Conservation (phyloP, 1,140 invertebrate species). For the Coptotermes formosanus region DNA sequence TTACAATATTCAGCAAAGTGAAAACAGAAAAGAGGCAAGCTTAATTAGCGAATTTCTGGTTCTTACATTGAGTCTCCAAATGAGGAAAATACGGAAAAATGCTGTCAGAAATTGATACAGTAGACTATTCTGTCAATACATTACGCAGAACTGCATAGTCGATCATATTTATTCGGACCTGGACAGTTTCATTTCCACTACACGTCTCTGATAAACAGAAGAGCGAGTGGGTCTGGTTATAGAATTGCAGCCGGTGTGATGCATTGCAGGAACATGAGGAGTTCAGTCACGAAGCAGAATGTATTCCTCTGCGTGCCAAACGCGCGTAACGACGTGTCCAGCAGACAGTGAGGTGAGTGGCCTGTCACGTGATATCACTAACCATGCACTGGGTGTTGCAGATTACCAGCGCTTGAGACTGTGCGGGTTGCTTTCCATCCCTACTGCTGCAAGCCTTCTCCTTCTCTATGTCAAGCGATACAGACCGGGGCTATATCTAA, state of each 20-base stretch:
- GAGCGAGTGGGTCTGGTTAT: not conserved
- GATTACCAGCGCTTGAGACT: not conserved
- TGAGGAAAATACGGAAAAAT: no score
- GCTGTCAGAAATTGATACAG: no score
- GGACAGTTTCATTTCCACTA: not conserved
- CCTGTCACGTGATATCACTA: conserved; percentile 4
- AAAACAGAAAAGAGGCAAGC: no score
- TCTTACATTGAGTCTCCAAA: no score
- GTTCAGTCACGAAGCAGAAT: conserved; percentile 45
- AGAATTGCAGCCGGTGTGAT: conserved; percentile 27
- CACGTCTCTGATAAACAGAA: not conserved
- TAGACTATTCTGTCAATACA: no score
- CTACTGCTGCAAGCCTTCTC: not conserved
- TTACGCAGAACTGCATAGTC: not conserved
- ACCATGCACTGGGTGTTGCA: conserved; percentile 6
- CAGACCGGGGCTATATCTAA: not conserved
- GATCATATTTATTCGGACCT: not conserved
- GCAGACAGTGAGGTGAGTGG: conserved; percentile 27
- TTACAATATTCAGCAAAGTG: no score
- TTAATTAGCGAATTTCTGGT: no score
- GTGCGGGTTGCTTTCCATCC: conserved; percentile 12
- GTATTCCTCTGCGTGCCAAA: conserved; percentile 49
- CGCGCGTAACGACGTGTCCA: conserved; percentile 24
- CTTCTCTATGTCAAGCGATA: not conserved
- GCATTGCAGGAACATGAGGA: conserved; percentile 47